Percentiles rank a stretch among this genome's conserved stretches.
Evolutionary conservation across 2,888 invertebrate genomes (phyloP).

Genomic region (Hyppa rectilinea): DNA sequence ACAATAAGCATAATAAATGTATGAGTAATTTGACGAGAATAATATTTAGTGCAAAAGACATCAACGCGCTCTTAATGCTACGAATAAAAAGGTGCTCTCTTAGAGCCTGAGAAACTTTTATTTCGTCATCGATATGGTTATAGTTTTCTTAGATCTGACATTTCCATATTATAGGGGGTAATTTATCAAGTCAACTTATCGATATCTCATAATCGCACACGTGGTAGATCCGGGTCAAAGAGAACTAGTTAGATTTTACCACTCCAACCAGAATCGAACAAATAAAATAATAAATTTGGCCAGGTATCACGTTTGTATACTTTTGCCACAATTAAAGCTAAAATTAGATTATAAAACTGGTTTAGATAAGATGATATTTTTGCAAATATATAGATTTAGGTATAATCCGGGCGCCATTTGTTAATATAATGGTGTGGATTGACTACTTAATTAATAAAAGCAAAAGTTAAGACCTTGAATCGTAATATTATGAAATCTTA

Average conservation of each 20-base stretch:
- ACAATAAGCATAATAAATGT: neutral
- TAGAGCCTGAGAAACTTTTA: constrained; percentile 14
- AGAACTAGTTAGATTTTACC: constrained; percentile 79
- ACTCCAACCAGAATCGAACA: constrained; percentile 67
- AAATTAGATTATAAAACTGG: constrained; percentile 53
- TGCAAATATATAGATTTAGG: constrained; percentile 41
- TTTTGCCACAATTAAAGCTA: constrained; percentile 64
- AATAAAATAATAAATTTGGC: constrained; percentile 62
- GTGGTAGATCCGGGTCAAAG: constrained; percentile 86
- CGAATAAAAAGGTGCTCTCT: constrained; percentile 38
- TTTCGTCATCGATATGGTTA: constrained; percentile 22
- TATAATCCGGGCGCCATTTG: constrained; percentile 42
- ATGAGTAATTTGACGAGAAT: neutral
- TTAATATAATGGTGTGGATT: constrained; percentile 47
- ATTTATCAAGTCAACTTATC: constrained; percentile 44
- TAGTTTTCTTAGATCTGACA: constrained; percentile 13
- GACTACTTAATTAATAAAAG: constrained; percentile 47
- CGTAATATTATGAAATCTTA: constrained; percentile 44
- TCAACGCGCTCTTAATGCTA: constrained; percentile 79
- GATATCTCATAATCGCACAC: constrained; percentile 66
- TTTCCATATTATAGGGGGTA: constrained; percentile 26
- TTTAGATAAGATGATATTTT: constrained; percentile 38
- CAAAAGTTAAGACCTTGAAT: constrained; percentile 53
- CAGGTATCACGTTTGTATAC: constrained; percentile 62
- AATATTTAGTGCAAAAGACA: constrained; percentile 78